Evolutionary conservation across 2,888 invertebrate species (phyloP).

Genomic region (Nemoura dubitans): DNA sequence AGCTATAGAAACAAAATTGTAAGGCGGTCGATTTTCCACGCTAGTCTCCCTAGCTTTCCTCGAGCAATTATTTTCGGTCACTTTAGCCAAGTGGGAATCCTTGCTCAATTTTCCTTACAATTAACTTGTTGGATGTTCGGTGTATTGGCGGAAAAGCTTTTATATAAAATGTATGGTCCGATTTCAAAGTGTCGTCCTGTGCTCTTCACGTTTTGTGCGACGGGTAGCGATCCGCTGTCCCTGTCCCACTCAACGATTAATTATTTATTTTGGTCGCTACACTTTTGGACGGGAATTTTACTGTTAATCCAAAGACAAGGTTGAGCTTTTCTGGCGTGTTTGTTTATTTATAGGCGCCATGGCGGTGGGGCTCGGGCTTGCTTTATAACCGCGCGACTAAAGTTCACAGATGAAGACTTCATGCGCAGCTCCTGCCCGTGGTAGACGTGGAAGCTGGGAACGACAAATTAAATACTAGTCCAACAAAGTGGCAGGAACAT

Average conservation of each 20-base stretch:
- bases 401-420: slow-evolving; percentile 2
- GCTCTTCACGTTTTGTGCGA: background rate
- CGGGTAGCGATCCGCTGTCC: background rate
- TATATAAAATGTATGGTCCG: background rate
- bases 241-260: background rate
- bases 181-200: background rate
- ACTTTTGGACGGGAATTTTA: slow-evolving; percentile 3
- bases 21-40: background rate
- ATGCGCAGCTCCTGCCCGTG: background rate
- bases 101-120: background rate
- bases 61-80: background rate
- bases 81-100: background rate
- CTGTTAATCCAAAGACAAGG: slow-evolving; percentile 12
- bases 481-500: background rate
- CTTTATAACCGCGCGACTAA: background rate
- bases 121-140: background rate
- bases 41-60: background rate
- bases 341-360: background rate
- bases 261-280: background rate
- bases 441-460: too few species aligned
- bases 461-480: background rate
- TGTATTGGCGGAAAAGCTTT: background rate
- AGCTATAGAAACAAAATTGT: background rate
- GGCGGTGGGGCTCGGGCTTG: background rate
- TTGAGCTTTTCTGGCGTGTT: background rate